Base-by-base conservation (phyloP, 2,113 vertebrate species). In the Gasterosteus aculeatus region DNA sequence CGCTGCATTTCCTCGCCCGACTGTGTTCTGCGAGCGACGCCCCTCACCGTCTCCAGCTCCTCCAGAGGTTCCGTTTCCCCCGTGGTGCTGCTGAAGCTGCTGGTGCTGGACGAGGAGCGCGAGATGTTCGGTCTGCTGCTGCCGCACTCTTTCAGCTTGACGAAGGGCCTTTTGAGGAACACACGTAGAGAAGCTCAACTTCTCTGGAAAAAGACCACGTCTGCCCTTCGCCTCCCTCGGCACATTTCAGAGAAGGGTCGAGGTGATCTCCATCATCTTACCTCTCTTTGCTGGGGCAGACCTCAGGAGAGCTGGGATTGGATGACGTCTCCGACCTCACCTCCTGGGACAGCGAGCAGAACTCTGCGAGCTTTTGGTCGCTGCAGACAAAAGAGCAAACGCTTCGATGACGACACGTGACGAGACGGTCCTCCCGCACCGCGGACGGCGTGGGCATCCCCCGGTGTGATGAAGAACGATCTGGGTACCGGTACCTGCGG, bases 251-350 rank as follows among this genome's bases (percentile, higher is more conserved):
- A 35, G 1, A 12, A 15, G 41, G 10, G 1, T 18, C 44, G 35
- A 18, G 38, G 38, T 19, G 49, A 64, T 46, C 61, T 54, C 38
- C 16, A n/a, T 16, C 4, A 60, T n/a, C 80, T 94, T 92, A 98
- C 98, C 97, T 96, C 53, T 99, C 97, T 89, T 97, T 99, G 88
- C 94, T 97, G 82, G 97, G 94, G 78, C 95, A 97, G 83, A 98
- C 97, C 92, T 99, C 98, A 3, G 98, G 98, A 19, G 98, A 99
- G 87, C 98, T 99, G 47, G 98, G 98, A 85, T 99, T 99, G 41
- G 98, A 99, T 0, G 93, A 96, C 0, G 97, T 96, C 90, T 99
- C 98, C 29, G 96, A 97, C 81, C 94, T 97, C 47, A 95, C 89
- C 73, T 99, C 98, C 77, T 97, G 97, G 44, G 96, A 95, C 72